Evolutionary conservation across 2,888 invertebrate species (phyloP), one percentile per base, ranked within the genome.

Genomic region (Marasmarcha lunaedactyla): DNA sequence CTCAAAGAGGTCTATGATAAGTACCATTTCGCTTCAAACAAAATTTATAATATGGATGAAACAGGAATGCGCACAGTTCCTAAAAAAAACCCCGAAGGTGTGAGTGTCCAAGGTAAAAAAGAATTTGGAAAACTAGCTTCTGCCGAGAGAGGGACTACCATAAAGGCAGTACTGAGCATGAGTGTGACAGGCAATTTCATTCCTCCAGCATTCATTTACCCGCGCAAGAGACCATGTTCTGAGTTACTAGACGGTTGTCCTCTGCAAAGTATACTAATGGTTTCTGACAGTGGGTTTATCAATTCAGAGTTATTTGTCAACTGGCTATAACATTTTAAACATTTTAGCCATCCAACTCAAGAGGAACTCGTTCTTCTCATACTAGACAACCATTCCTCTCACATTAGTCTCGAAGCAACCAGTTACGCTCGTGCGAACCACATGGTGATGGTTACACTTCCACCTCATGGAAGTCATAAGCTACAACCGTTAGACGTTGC

Each of bases 181-280:
- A 49, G 37, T 44, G 59, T 58, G 7, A 45, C 48, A 35, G 61
- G 62, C 3, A 36, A 49, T 35, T 50, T 37, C 36, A 26, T 67
- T 9, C 61, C 64, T 3, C 64, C 63, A 6, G 40, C 55, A 10
- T 44, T 66, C 11, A 57, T 67, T 39, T 68, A 62, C 46, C 50
- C 51, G 1, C 38, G 61, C 3, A 55, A 60, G 42, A 53, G 57
- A 27, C 53, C 56, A 49, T 59, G 59, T 26, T 43, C 43, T 1
- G 48, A 55, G 14, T 40, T 64, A 11, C 45, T 58, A 39, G 48
- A 59, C 38, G 55, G 51, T 14, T 57, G 57, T 12, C 64, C 59
- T 36, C 47, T 53, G 15, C 56, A 54, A 33, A 40, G 55, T 13
- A 49, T 59, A 10, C 47, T 42, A 12, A 42, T 48, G 45, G 44